These are phyloP conservation scores for Drosophila melanica DNA, from an alignment of 1,140 invertebrate species.

Conservation along the genomic window DNA sequence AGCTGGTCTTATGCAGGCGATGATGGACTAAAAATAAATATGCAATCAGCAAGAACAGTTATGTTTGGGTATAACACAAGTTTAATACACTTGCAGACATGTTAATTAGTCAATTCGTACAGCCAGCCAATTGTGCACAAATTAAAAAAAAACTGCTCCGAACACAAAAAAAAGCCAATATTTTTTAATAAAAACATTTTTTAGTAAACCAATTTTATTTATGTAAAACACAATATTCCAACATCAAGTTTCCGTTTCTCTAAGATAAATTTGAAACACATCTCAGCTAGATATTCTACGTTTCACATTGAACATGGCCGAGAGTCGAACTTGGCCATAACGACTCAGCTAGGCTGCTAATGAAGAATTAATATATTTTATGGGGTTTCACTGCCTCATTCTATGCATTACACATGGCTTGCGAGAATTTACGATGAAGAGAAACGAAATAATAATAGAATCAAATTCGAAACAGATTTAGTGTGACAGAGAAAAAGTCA, in stretches of 20 bases:
- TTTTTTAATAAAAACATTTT: too few species aligned
- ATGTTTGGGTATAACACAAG: not conserved
- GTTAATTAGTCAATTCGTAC: not conserved
- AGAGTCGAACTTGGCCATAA: too few species aligned
- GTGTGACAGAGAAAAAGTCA: slow-evolving; percentile 21
- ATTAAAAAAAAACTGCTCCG: too few species aligned
- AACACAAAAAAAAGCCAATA: too few species aligned
- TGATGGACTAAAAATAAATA: slow-evolving; percentile 5
- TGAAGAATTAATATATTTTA: slow-evolving; percentile 28
- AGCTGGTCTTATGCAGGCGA: not conserved
- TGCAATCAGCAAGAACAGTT: slow-evolving; percentile 9
- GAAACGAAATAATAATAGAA: not conserved
- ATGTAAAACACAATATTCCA: too few species aligned
- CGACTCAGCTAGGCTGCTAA: not conserved
- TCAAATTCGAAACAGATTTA: slow-evolving; percentile 14
- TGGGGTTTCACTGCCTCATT: not conserved
- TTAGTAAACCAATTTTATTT: too few species aligned
- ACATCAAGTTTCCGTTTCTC: too few species aligned
- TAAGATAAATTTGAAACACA: too few species aligned
- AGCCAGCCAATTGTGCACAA: not conserved
- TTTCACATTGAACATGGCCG: not conserved
- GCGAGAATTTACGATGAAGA: not conserved
- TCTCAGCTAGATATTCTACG: too few species aligned
- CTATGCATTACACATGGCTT: not conserved
- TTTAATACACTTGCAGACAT: not conserved